A percentile compares a stretch with the other conserved stretches of the same genome.
Conservation (phyloP, 2,113 vertebrate species). For the Lepidothrix coronata region DNA sequence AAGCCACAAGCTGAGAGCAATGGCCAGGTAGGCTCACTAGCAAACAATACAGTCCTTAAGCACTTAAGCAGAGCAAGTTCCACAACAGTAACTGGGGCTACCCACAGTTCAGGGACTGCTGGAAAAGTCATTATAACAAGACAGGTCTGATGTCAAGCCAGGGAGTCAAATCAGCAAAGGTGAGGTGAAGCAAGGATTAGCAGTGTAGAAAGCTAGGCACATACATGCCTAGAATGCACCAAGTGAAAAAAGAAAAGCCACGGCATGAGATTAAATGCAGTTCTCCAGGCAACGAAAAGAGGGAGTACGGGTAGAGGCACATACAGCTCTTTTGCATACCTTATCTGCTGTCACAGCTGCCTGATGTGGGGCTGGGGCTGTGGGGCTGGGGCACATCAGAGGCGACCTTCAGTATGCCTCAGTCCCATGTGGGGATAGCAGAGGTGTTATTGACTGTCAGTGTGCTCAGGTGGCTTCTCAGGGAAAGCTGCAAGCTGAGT, state of each 20-base stretch:
- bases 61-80: neutral
- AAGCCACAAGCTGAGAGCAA: neutral
- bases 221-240: neutral
- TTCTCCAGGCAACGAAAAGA: neutral
- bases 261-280: neutral
- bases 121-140: neutral
- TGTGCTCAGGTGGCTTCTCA: neutral
- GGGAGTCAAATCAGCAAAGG: neutral
- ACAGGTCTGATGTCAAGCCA: neutral
- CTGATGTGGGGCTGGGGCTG: neutral
- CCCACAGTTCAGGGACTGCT: neutral
- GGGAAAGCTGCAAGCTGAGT: neutral
- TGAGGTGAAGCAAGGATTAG: neutral
- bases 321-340: neutral
- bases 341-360: neutral
- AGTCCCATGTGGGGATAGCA: fast-evolving
- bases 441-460: neutral
- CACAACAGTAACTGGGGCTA: neutral
- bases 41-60: neutral
- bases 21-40: neutral
- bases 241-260: neutral
- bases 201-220: neutral
- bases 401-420: fast-evolving
- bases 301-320: neutral
- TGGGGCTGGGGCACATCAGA: neutral